Base-by-base conservation (phyloP, 1,140 invertebrate genomes). In the Caenorhabditis tropicalis region DNA sequence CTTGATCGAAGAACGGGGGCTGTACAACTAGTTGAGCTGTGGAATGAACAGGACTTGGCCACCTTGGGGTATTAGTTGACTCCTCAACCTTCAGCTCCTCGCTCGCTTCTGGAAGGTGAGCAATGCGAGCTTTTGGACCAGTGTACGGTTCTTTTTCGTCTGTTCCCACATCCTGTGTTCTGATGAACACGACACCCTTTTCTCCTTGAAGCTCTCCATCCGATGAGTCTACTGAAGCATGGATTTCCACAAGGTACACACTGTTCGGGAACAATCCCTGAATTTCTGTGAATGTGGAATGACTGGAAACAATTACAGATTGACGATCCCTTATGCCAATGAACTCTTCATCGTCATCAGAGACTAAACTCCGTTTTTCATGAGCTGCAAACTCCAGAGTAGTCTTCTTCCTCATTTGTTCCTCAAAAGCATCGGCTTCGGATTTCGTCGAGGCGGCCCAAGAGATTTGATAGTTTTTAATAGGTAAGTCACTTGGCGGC, bases 161-260 rank as follows among this genome's bases (percentile, higher is more conserved):
- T 21, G 12, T 6, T 12, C 7, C 3, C 51, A 51, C n/a, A 43
- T 56, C 51, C 27, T 2, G 6, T 7, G 81, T 82, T 24, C 43
- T 31, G 46, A 85, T 81, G 29, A 82, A 82, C 3, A 85, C 58
- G 19, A 85, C 46, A n/a, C 84, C 84, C 19, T 85, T 85, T 39
- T 90, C 89, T 24, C 89, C 89, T 1, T 88, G 84, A 27, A 90
- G 70, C 58, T 90, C 89, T 24, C 89, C 89, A 58, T 90, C 89
- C 0, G 48, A 84, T 19, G 89, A 89, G 29, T 90, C 89, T 1
- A 88, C 89, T 6, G 84, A 85, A 10, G 89, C 88, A 60, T 82
- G 87, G 7, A 89, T 79, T 88, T 89, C 48, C 2, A 88, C 88
- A 21, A 90, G 81, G 43, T 90, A 90, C n/a, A 89, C 89, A 31